These are phyloP conservation scores for Chaitophorus viminalis DNA, from an alignment of 2,888 invertebrate species.

Conservation along the genomic window DNA sequence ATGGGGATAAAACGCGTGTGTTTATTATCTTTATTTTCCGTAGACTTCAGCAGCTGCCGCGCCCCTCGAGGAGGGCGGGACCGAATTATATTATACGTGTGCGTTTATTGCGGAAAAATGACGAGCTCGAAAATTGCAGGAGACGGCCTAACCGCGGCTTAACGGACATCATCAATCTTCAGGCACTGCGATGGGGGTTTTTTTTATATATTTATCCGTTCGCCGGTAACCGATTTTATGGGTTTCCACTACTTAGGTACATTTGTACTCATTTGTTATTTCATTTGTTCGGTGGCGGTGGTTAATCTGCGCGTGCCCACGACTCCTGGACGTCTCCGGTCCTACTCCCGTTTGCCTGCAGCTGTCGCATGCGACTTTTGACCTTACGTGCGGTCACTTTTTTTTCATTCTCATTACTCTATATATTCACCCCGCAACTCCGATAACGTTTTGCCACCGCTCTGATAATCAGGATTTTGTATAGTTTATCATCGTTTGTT, in stretches of 20 bases:
- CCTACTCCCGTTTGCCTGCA: background rate
- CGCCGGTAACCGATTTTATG: background rate
- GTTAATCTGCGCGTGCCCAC: background rate
- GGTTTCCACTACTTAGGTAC: slow-evolving; percentile 12
- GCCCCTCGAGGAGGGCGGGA: background rate
- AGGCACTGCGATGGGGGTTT: background rate
- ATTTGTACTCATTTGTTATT: slow-evolving; percentile 41
- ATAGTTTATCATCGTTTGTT: background rate
- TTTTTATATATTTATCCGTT: no score
- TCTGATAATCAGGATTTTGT: background rate
- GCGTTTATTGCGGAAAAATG: background rate
- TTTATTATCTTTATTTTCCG: background rate
- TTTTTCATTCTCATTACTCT: background rate
- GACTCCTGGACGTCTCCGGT: no score
- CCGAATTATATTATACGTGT: background rate
- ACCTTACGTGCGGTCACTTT: background rate
- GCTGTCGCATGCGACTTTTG: background rate
- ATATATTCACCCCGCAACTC: no score
- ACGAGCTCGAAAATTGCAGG: slow-evolving; percentile 9
- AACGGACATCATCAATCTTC: slow-evolving; percentile 48
- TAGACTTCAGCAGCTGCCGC: background rate
- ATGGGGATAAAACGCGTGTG: background rate
- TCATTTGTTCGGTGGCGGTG: background rate
- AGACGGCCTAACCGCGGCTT: background rate
- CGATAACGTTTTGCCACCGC: no score